A percentile compares a stretch with the other conserved stretches of the same genome.
These are phyloP conservation scores for Polypedilum pembai DNA, from an alignment of 1,140 invertebrate genomes.

Conservation along the genomic window DNA sequence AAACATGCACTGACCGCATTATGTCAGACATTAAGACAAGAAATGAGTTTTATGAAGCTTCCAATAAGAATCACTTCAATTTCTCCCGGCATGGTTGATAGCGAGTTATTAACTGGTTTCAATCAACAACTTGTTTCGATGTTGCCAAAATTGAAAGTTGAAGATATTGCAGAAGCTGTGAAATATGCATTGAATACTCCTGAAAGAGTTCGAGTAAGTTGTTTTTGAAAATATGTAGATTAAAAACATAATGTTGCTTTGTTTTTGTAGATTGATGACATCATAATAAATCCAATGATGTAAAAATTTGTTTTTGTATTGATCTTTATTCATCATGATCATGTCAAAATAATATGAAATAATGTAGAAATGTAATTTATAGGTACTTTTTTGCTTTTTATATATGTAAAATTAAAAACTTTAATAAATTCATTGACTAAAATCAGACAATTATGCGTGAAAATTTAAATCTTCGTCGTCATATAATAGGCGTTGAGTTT, in stretches of 20 bases:
- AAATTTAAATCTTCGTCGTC: neutral
- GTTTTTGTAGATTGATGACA: neutral
- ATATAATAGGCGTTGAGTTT: neutral
- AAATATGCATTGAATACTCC: constrained; percentile 47
- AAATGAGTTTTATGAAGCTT: constrained; percentile 47
- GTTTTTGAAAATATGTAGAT: neutral
- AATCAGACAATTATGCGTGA: neutral
- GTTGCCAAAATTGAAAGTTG: constrained; percentile 44
- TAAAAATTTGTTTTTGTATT: neutral
- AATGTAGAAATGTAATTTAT: no score
- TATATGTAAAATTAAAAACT: no score
- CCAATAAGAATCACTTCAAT: constrained; percentile 45
- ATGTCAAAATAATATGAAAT: no score
- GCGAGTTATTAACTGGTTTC: constrained; percentile 47
- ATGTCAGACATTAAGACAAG: constrained; percentile 51
- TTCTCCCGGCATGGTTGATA: constrained; percentile 52
- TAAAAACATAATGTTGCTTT: neutral
- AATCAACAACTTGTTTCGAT: constrained; percentile 38
- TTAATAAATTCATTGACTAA: no score
- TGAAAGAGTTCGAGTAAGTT: constrained; percentile 44
- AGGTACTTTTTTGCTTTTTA: no score
- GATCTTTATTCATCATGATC: no score
- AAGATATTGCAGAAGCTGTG: constrained; percentile 48
- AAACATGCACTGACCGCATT: constrained; percentile 52
- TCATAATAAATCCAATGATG: neutral